A percentile compares a stretch with the other conserved stretches of the same genome.
Conservation (phyloP, 2,888 invertebrate species). For the Microplitis deprimator region DNA sequence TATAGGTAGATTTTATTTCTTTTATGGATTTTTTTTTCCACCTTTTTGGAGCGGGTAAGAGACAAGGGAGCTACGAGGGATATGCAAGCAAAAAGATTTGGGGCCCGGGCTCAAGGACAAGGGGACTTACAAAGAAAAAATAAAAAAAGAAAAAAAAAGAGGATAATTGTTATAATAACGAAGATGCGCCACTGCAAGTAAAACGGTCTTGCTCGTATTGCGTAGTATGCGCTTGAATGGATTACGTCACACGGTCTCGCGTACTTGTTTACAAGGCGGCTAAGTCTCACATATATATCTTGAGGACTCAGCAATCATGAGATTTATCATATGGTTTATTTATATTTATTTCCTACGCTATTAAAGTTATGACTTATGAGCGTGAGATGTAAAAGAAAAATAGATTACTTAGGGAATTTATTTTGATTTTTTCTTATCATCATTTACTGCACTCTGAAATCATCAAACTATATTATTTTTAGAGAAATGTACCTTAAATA, state of each 20-base stretch:
- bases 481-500: too few species aligned
- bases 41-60: background rate
- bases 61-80: too few species aligned
- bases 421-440: too few species aligned
- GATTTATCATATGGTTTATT: constrained; percentile 8
- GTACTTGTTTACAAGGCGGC: constrained; percentile 42
- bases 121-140: background rate
- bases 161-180: background rate
- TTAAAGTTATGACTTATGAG: background rate
- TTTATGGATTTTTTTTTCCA: background rate
- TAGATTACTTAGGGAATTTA: background rate
- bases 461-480: too few species aligned
- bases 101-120: background rate
- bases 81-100: background rate
- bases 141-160: background rate
- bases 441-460: too few species aligned
- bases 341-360: background rate
- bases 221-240: constrained; percentile 66
- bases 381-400: background rate
- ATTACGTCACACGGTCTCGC: constrained; percentile 61
- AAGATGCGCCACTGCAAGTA: constrained; percentile 32
- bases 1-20: background rate
- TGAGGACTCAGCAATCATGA: background rate
- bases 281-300: constrained; percentile 28
- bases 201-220: constrained; percentile 54